Evolutionary conservation across 2,888 invertebrate species (phyloP).

Genomic region (Hesperia comma): DNA sequence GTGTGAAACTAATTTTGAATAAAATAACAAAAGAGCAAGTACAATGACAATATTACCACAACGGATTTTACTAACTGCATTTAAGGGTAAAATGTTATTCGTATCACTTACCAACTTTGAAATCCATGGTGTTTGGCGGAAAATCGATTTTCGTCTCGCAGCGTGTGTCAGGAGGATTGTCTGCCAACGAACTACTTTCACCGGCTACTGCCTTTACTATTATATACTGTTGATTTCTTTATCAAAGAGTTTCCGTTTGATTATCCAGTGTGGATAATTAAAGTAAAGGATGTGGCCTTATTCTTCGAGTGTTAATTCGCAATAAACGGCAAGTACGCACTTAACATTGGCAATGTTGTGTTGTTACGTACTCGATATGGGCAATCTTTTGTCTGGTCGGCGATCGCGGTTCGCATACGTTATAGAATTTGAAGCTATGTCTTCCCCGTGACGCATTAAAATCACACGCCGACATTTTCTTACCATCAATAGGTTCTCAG

Average conservation of each 20-base stretch:
- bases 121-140: slow-evolving; percentile 51
- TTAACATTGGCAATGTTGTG: slow-evolving; percentile 33
- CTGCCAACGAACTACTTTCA: slow-evolving; percentile 44
- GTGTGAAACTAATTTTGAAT: background rate
- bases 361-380: slow-evolving; percentile 23
- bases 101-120: slow-evolving; percentile 58
- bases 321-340: slow-evolving; percentile 40
- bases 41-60: too few relatives aligned
- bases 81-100: background rate
- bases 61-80: too few relatives aligned
- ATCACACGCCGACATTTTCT: too few relatives aligned
- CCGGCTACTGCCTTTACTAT: slow-evolving; percentile 42
- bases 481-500: background rate
- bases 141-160: slow-evolving; percentile 31
- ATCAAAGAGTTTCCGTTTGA: slow-evolving; percentile 57
- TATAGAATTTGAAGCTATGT: slow-evolving; percentile 18
- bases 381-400: slow-evolving; percentile 36
- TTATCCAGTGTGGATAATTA: slow-evolving; percentile 55
- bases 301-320: slow-evolving; percentile 45
- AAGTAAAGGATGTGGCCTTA: slow-evolving; percentile 44
- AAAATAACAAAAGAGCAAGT: background rate
- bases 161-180: slow-evolving; percentile 28
- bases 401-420: slow-evolving; percentile 19
- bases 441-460: slow-evolving; percentile 35
- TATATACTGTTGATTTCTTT: slow-evolving; percentile 53